Evolutionary conservation across 2,113 vertebrate genomes (phyloP), one percentile per base, ranked within the genome.

Genomic region (Hiodon tergisus): DNA sequence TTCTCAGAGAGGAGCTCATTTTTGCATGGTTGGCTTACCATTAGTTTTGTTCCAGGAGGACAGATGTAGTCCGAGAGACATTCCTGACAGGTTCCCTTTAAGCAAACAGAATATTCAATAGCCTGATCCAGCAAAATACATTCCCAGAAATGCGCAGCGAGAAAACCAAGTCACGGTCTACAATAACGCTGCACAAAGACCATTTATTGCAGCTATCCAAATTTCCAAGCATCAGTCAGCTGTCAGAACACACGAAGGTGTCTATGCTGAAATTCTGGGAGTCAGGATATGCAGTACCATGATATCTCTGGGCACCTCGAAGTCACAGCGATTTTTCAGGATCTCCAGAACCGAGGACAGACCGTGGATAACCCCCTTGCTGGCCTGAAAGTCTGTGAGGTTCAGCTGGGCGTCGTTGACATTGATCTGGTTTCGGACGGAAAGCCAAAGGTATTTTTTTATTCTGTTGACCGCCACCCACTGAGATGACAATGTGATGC

Each of bases 341-440:
- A 97, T 91, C 78, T 86, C 86, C 73, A 98, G 86, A 47, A 98
- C 95, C 5, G 90, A 90, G 4, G 86, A 89, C 78, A 99, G 69
- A 0, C 91, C 90, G 6, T 99, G 95, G 69, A 98, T 91, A 79
- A 98, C 93, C 54, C 96, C 97, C 59, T 92, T 92, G 80, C 91
- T 89, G 1, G 91, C 94, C 78, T 91, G 86, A 53, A 93, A 76
- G 67, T 97, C 93, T 60, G 91, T 89, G 0, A 90, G 85, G 81
- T 85, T 95, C 67, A 99, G 54, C 10, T 82, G 89, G 0, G 88
- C 95, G 0, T 94, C 87, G 3, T 99, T 98, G 69, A 98, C 80
- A 11, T 90, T 94, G 2, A 97, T 74, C 97, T 99, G 84, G 3
- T 58, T 60, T 48, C 31, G 55, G 13, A 57, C 63, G 50, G 73